Evolutionary conservation across 2,113 vertebrate species (phyloP), one percentile per base, ranked within the genome.

Genomic region (Chinchilla lanigera): DNA sequence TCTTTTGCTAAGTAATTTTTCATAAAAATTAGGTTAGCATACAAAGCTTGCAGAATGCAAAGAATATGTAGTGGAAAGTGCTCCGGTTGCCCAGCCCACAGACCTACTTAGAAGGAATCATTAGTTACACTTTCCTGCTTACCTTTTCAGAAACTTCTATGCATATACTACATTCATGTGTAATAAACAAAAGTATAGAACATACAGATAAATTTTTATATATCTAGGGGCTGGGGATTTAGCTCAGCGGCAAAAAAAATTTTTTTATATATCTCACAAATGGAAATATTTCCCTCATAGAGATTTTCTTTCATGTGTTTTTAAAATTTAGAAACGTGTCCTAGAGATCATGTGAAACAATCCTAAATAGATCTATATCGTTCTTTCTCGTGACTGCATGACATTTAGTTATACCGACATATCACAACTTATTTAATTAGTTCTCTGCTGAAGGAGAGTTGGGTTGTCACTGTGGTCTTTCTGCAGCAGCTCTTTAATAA

Each of bases 1-100:
- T 90, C 60, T 94, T 91, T 81, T 90, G 47, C 77, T 93, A 96
- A 84, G 82, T 94, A 60, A 61, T 13, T 86, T 96, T 86, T 93
- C 94, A 81, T 69, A 88, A 69, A 96, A 88, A 88, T 81, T 65
- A 93, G 1, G 80, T 54, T 89, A 58, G 24, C 20, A 11, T 86
- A 85, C 12, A 61, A 90, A 93, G 89, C 61, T 54, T 63, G 9
- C 35, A 67, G n/a, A 90, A 52, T 77, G 63, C 20, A 80, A 83
- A 96, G 10, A 33, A 14, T 65, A 56, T 35, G 24, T 12, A 58
- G 71, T 73, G 60, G 67, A 81, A 96, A 69, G 7, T 54, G 17
- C 33, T 17, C 44, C 17, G 69, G 24, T 7, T 81, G 24, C 28
- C 24, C 63, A n/a, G 33, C 35, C 41, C 16, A 41, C 10, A 56